Evolutionary conservation across 2,888 invertebrate species (phyloP).

Genomic region (Caprella mutica): DNA sequence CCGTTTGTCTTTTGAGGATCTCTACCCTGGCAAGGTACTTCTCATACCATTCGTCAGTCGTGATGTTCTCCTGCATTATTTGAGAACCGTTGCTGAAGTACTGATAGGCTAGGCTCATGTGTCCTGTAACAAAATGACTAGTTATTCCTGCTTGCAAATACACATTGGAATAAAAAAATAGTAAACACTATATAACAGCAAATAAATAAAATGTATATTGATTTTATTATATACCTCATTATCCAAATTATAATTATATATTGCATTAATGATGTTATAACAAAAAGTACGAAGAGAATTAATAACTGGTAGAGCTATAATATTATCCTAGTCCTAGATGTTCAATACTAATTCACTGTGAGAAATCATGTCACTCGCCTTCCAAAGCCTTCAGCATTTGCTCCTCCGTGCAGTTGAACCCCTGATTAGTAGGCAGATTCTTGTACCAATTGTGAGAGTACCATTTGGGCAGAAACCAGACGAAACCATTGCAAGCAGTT

Average conservation of each 20-base stretch:
- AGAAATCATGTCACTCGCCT: too few species aligned
- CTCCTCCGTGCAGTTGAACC: constrained; percentile 39
- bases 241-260: too few species aligned
- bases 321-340: too few species aligned
- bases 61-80: constrained; percentile 52
- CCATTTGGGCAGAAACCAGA: constrained; percentile 75
- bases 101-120: constrained; percentile 57
- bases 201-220: too few species aligned
- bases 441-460: constrained; percentile 42
- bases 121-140: too few species aligned
- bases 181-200: too few species aligned
- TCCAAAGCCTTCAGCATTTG: constrained; percentile 41
- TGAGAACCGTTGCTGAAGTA: constrained; percentile 52
- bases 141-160: constrained; percentile 57
- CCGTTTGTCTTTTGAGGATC: not conserved
- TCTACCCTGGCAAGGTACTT: constrained; percentile 31
- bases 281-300: too few species aligned
- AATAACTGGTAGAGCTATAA: too few species aligned
- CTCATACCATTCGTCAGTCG: constrained; percentile 52
- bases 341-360: too few species aligned
- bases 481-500: constrained; percentile 56
- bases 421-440: not conserved
- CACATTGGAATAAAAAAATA: too few species aligned
- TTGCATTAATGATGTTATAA: too few species aligned
- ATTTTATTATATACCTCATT: too few species aligned